Percentiles rank a stretch among this genome's conserved stretches.
Evolutionary conservation across 2,113 vertebrate species (phyloP).

Genomic region (Melanerpes aurifrons): DNA sequence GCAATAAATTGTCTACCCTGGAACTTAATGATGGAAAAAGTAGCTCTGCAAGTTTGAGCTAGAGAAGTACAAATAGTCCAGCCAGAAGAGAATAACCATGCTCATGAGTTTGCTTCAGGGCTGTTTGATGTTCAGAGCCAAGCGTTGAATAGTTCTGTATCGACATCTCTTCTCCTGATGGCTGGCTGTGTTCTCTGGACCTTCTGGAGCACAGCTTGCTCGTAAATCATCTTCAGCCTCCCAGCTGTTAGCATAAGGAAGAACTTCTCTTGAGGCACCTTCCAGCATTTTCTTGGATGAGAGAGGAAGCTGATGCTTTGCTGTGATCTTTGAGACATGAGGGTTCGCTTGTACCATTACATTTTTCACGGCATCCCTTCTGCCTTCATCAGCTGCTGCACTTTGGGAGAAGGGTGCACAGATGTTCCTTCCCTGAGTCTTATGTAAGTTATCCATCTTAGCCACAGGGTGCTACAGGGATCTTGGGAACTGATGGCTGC

Average conservation of each 20-base stretch:
- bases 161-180: neutral
- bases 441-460: no score
- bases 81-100: constrained; percentile 30
- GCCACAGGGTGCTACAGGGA: neutral
- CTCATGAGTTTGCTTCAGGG: neutral
- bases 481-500: neutral
- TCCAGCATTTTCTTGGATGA: neutral
- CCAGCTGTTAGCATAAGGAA: neutral
- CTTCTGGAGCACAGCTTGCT: neutral
- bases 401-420: neutral
- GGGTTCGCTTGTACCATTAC: neutral
- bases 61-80: constrained; percentile 58
- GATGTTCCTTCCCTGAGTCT: neutral
- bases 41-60: constrained; percentile 24
- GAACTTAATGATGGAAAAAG: constrained; percentile 66
- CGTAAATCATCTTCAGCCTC: neutral
- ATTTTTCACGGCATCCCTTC: neutral
- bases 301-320: neutral
- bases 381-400: neutral
- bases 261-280: neutral
- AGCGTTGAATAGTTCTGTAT: neutral
- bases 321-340: neutral
- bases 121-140: constrained; percentile 34
- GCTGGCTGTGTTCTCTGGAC: neutral
- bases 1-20: constrained; percentile 52